phyloP scores from a whole-genome alignment of 2,113 vertebrate genomes.

The Colistium nudipinnis region DNA sequence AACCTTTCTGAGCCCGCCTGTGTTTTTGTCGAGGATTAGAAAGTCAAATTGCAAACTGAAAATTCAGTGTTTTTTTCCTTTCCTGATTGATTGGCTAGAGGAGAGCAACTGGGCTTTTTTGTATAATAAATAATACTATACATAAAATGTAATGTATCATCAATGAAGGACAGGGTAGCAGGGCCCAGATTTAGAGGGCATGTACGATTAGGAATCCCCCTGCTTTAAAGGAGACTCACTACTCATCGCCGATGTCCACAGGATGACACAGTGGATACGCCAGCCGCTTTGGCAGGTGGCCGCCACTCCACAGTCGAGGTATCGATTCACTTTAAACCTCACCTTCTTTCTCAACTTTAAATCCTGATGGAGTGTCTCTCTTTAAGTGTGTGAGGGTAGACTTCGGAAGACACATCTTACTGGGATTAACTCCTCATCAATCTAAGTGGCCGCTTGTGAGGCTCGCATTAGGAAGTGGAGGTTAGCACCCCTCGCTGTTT shows the following conservation, averaged over 20 bases:
- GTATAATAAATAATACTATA: too few relatives aligned
- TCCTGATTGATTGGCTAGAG: neutral
- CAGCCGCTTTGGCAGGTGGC: conserved; percentile 81
- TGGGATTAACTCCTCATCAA: conserved; percentile 74
- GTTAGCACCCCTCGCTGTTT: conserved; percentile 31
- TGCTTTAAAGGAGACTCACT: conserved; percentile 47
- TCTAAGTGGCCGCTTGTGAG: conserved; percentile 49
- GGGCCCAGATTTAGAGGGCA: conserved; percentile 21
- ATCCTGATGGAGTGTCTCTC: conserved; percentile 78
- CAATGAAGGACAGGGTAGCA: conserved; percentile 9
- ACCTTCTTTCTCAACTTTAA: conserved; percentile 84
- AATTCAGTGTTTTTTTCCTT: neutral
- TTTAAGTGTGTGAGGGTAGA: conserved; percentile 72
- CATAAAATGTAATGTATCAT: neutral
- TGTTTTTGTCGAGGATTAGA: conserved; percentile 17
- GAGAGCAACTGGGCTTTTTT: neutral
- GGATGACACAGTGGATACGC: conserved; percentile 79
- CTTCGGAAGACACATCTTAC: conserved; percentile 68
- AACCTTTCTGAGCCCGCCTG: conserved; percentile 23
- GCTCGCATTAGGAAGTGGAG: conserved; percentile 55
- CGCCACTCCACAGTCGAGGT: conserved; percentile 75
- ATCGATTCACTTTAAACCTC: conserved; percentile 80
- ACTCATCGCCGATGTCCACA: conserved; percentile 68
- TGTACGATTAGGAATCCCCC: conserved; percentile 21
- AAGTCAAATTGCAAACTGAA: neutral